These are phyloP conservation scores for Philhelius pedissequus DNA, from an alignment of 2,888 invertebrate species.

Conservation along the genomic window DNA sequence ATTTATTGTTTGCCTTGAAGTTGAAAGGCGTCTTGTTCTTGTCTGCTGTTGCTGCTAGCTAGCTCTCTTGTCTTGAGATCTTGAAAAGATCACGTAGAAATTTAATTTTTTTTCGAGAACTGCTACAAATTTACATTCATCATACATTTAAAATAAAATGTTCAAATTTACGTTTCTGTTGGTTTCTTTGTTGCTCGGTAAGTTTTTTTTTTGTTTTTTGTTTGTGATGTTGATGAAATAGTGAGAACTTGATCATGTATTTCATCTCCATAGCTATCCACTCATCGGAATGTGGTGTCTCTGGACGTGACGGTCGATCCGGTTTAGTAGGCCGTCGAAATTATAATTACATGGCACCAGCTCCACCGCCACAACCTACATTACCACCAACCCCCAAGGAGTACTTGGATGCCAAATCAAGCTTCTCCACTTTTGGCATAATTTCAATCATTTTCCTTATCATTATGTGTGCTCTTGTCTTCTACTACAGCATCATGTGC, in stretches of 20 bases:
- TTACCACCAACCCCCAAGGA: constrained; percentile 75
- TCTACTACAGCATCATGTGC: constrained; percentile 84
- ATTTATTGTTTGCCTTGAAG: constrained; percentile 59
- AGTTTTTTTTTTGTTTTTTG: constrained; percentile 14
- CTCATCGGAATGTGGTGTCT: constrained; percentile 68
- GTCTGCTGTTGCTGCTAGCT: background rate
- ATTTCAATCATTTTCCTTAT: constrained; percentile 77
- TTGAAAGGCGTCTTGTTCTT: background rate
- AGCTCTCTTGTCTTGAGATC: no score
- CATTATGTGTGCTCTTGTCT: constrained; percentile 76
- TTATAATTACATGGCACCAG: constrained; percentile 62
- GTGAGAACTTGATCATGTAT: background rate
- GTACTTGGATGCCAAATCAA: constrained; percentile 74
- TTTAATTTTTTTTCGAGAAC: background rate
- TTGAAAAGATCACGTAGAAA: constrained; percentile 10
- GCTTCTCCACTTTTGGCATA: constrained; percentile 84
- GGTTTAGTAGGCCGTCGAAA: constrained; percentile 67
- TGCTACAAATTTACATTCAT: background rate
- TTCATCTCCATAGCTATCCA: constrained; percentile 47
- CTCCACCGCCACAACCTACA: constrained; percentile 69
- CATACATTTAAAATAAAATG: constrained; percentile 37
- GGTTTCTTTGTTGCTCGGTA: constrained; percentile 48
- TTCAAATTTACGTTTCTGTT: constrained; percentile 42
- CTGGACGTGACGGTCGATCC: constrained; percentile 59
- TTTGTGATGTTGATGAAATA: background rate